Percentiles rank a stretch among this genome's conserved stretches.
Evolutionary conservation across 2,113 vertebrate species (phyloP).

Genomic region (Zeus faber): DNA sequence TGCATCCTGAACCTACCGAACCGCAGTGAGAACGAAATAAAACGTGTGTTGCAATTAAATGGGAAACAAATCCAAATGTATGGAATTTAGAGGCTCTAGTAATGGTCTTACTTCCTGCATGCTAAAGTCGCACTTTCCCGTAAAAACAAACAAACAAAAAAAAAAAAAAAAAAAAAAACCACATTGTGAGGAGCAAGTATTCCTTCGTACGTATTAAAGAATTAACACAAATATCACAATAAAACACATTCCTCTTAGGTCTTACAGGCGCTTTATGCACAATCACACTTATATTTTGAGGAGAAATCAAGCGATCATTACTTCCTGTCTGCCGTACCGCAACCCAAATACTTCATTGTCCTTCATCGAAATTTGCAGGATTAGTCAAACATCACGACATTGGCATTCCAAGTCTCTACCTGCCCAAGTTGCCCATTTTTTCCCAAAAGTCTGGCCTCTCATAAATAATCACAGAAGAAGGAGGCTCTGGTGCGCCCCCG

Average conservation of each 20-base stretch:
- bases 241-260: conserved; percentile 35
- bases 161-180: conserved; percentile 13
- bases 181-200: too few relatives aligned
- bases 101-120: conserved; percentile 1
- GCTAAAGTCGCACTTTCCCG: conserved; percentile 14
- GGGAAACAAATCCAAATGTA: background rate
- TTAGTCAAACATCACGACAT: conserved; percentile 27
- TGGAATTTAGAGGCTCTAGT: conserved; percentile 8
- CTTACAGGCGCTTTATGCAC: too few relatives aligned
- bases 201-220: too few relatives aligned
- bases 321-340: conserved; percentile 1
- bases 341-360: background rate
- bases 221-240: background rate
- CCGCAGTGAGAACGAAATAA: background rate
- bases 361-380: conserved; percentile 28
- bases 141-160: conserved; percentile 34
- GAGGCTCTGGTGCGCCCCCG: too few relatives aligned
- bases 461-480: too few relatives aligned
- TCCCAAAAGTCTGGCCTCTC: too few relatives aligned
- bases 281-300: conserved; percentile 11
- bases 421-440: too few relatives aligned
- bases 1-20: conserved; percentile 45
- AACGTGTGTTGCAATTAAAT: background rate
- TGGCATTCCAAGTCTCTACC: conserved; percentile 9
- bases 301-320: background rate